Evolutionary conservation across 2,888 invertebrate species (phyloP).

Genomic region (Stomorhina lunata): DNA sequence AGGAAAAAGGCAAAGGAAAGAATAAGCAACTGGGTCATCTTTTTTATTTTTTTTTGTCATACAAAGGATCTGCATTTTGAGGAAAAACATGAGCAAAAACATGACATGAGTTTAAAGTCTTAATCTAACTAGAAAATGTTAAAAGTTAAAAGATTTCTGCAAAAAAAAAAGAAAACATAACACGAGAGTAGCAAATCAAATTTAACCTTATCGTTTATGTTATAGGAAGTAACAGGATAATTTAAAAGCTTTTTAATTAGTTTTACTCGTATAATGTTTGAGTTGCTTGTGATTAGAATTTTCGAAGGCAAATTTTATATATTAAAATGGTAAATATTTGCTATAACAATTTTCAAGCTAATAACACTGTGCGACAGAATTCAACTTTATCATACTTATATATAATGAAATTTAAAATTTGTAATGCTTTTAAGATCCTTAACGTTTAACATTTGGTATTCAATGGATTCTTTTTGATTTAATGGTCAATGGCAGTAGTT

Average conservation of each 20-base stretch:
- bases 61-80: neutral
- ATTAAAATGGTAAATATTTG: neutral
- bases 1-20: no score
- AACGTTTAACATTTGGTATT: no score
- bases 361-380: neutral
- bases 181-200: neutral
- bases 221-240: neutral
- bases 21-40: conserved; percentile 36
- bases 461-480: no score
- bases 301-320: neutral
- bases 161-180: neutral
- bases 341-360: neutral
- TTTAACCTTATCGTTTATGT: neutral
- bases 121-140: conserved; percentile 30
- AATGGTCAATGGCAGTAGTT: no score
- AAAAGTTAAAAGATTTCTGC: conserved; percentile 9
- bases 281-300: neutral
- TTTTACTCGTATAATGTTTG: neutral
- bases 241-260: conserved; percentile 27
- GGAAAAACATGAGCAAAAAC: neutral
- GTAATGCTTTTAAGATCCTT: no score
- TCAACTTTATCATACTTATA: no score
- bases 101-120: conserved; percentile 41
- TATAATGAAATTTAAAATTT: no score
- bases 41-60: neutral